Conservation (phyloP, 1,140 invertebrate genomes). For the Littorina saxatilis region DNA sequence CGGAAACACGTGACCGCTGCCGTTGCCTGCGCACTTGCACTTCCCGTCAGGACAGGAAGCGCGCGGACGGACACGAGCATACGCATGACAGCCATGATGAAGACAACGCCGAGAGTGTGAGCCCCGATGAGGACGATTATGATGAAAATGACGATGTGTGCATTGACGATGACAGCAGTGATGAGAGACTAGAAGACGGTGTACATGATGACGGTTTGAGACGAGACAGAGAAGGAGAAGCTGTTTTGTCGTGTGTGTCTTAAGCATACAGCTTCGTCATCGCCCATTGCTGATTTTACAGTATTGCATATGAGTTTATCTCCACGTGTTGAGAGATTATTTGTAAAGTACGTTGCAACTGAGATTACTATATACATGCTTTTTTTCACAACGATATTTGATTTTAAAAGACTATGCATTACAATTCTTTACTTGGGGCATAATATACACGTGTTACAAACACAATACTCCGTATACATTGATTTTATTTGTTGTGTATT, state of each 20-base stretch:
- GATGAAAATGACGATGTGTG: slow-evolving; percentile 24
- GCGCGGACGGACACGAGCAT: background rate
- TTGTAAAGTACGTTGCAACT: too few relatives aligned
- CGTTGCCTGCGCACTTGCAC: slow-evolving; percentile 76
- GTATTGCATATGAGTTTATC: too few relatives aligned
- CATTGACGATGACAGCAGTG: background rate
- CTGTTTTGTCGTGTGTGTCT: background rate
- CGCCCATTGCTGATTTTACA: too few relatives aligned
- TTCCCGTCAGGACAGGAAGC: slow-evolving; percentile 32
- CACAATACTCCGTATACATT: too few relatives aligned
- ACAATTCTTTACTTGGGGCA: too few relatives aligned
- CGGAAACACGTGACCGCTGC: slow-evolving; percentile 75
- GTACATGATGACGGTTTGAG: background rate
- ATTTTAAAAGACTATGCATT: too few relatives aligned
- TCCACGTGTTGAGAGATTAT: too few relatives aligned
- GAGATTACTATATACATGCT: too few relatives aligned
- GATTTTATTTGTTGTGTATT: too few relatives aligned
- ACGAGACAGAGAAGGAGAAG: background rate
- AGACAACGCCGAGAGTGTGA: background rate
- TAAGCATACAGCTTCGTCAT: too few relatives aligned
- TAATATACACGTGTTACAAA: too few relatives aligned
- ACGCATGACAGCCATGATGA: slow-evolving; percentile 3
- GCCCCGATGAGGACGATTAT: background rate
- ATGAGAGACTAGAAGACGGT: background rate
- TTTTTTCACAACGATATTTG: too few relatives aligned